Conservation (phyloP, 1,140 invertebrate species). For the Holotrichia oblita region DNA sequence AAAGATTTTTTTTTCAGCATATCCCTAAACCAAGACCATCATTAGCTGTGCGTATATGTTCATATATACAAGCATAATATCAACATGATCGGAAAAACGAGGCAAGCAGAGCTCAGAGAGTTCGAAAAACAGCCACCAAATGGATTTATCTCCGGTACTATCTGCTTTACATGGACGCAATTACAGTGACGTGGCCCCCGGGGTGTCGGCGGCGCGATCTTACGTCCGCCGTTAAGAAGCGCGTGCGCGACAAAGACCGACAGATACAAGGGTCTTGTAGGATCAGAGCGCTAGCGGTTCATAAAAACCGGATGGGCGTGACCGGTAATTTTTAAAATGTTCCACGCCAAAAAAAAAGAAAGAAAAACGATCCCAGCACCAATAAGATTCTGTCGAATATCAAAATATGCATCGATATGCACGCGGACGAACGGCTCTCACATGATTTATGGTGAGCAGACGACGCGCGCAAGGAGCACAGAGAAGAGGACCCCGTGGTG, state of each 20-base stretch:
- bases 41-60: no score
- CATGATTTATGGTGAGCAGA: constrained; percentile 46
- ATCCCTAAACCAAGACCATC: no score
- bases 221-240: background rate
- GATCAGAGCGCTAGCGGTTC: background rate
- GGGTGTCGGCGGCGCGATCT: constrained; percentile 45
- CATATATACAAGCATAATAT: no score
- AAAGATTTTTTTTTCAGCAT: no score
- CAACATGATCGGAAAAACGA: background rate
- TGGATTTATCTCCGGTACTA: constrained; percentile 54
- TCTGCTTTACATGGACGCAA: constrained; percentile 54
- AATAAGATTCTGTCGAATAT: constrained; percentile 52
- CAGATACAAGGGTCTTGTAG: background rate
- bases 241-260: background rate
- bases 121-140: constrained; percentile 49
- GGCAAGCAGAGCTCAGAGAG: background rate
- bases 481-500: constrained; percentile 10
- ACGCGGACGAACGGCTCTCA: constrained; percentile 41
- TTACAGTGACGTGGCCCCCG: constrained; percentile 54
- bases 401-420: constrained; percentile 54
- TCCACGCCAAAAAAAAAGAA: constrained; percentile 33
- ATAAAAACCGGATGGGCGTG: constrained; percentile 49
- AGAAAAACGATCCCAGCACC: constrained; percentile 48
- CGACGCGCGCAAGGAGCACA: constrained; percentile 34
- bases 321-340: constrained; percentile 49